Conservation (phyloP, 2,113 vertebrate genomes). For the Terrapene triunguis region DNA sequence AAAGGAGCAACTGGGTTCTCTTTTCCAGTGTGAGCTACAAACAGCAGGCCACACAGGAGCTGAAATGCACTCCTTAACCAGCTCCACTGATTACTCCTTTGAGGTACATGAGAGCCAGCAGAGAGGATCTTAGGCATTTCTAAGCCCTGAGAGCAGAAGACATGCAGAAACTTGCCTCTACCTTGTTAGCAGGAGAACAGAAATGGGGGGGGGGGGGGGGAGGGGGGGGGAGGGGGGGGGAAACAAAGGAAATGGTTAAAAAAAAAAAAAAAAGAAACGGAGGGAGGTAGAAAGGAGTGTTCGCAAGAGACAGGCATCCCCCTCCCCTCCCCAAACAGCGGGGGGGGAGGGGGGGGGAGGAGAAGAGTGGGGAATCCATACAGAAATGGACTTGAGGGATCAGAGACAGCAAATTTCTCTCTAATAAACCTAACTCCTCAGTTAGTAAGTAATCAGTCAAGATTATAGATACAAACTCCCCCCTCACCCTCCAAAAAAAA, state of each 20-base stretch:
- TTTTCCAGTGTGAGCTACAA: not conserved
- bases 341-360: too few species aligned
- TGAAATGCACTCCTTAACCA: not conserved
- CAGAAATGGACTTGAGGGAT: not conserved
- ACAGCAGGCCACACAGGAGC: not conserved
- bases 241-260: not conserved
- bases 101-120: not conserved
- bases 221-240: accelerated
- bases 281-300: not conserved
- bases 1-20: not conserved
- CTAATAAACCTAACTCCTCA: not conserved
- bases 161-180: not conserved
- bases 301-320: accelerated
- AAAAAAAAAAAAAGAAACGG: not conserved
- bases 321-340: not conserved
- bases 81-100: not conserved
- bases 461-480: not conserved
- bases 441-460: not conserved
- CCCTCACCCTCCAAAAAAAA: not conserved
- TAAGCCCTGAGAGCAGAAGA: not conserved
- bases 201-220: not conserved
- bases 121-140: not conserved
- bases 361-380: not conserved
- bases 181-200: not conserved
- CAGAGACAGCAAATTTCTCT: too few species aligned